Conservation (phyloP, 2,797 vertebrate species). For the Prionace glauca region DNA sequence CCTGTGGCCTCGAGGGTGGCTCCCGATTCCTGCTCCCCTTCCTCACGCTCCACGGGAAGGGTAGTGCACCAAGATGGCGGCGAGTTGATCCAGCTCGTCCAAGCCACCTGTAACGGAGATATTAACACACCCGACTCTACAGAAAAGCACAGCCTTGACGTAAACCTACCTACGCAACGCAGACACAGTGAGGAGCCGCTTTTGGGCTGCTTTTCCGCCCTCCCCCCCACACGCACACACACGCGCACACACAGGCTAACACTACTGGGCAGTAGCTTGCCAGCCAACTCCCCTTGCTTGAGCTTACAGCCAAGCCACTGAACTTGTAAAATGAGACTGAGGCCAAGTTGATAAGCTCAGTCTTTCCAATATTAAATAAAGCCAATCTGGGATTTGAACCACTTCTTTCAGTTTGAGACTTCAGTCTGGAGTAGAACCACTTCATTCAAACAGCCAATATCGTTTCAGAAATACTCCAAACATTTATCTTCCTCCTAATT, state of each 20-base stretch:
- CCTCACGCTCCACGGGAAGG: neutral
- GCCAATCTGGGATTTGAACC: neutral
- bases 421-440: neutral
- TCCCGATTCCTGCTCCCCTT: neutral
- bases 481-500: neutral
- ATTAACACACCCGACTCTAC: slow-evolving; percentile 4
- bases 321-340: neutral
- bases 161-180: neutral
- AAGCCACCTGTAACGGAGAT: neutral
- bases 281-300: neutral
- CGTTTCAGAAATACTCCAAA: neutral
- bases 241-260: neutral
- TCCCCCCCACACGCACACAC: too few species aligned
- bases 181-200: neutral
- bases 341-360: neutral
- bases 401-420: neutral
- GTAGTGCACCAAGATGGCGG: neutral
- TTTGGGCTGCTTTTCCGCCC: neutral
- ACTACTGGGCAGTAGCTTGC: neutral
- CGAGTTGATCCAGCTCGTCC: neutral
- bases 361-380: neutral
- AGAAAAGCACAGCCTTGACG: neutral
- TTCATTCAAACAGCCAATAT: neutral
- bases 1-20: neutral
- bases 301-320: neutral